Base-by-base conservation (phyloP, 2,113 vertebrate genomes). In the Ctenomys sociabilis region DNA sequence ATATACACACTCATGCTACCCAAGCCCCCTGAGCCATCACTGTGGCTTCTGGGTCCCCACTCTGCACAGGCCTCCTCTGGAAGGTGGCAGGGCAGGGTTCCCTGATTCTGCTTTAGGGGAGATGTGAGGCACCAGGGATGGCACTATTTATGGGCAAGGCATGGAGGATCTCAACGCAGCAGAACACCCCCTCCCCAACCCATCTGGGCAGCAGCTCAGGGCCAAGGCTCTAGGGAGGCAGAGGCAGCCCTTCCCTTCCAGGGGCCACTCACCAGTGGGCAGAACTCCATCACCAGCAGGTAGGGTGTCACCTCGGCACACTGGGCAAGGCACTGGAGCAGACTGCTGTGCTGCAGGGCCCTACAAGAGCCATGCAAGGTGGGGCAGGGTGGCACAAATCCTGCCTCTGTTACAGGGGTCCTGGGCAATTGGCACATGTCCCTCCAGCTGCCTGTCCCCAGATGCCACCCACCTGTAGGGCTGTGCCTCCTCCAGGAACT, bases 281-380 rank as follows among this genome's bases (percentile, higher is more conserved):
- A 99, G 96, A 99, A 99, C 97, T 99, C 99, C 99, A 99, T 99
- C 94, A 99, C 99, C 97, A 99, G 98, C 98, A 99, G 98, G 98
- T 99, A 99, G 0, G 99, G 99, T 0, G 99, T 99, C 98, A 99
- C 98, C 98, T 99, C 99, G 0, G 99, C 98, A 2, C 99, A 99
- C 98, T 99, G 99, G 43, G 99, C 98, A 98, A 99, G 97, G 97
- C 99, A 99, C 98, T 99, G 99, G 95, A 99, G 98, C 97, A 99
- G 99, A 88, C 99, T 99, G 35, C 98, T 98, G 90, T 99, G 99
- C 98, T 99, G 99, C 49, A 99, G 98, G 37, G 98, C 97, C 35
- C 99, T 99, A 98, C 68, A 49, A 84, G 91, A 66, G 85, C 40
- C 63, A 83, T 37, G 10, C 14, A 28, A 95, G 96, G 70, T 49